These are phyloP conservation scores for Meloidogyne exigua DNA, from an alignment of 1,140 invertebrate species.

Conservation along the genomic window DNA sequence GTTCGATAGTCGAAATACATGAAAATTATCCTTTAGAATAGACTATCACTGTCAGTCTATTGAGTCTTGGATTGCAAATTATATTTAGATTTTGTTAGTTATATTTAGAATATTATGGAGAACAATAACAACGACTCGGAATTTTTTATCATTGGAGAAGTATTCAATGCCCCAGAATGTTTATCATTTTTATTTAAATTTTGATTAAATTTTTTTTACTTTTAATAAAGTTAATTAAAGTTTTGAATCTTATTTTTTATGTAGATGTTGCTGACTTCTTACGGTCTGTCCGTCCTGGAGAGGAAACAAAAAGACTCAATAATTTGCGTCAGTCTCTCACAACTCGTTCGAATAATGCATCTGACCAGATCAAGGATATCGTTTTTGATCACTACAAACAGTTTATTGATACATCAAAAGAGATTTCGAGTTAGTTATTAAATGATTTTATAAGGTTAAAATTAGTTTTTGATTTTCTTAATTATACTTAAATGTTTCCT, in stretches of 20 bases:
- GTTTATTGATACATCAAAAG: slow-evolving; percentile 62
- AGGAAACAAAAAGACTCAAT: slow-evolving; percentile 50
- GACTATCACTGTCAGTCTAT: too few species aligned
- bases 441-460: not conserved
- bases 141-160: slow-evolving; percentile 25
- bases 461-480: too few species aligned
- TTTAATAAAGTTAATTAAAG: not conserved
- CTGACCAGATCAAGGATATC: slow-evolving; percentile 59
- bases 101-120: not conserved
- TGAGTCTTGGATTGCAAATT: too few species aligned
- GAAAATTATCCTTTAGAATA: too few species aligned
- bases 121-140: not conserved
- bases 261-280: slow-evolving; percentile 52
- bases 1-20: not conserved
- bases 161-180: slow-evolving; percentile 50
- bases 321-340: slow-evolving; percentile 47
- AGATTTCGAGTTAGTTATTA: slow-evolving; percentile 54
- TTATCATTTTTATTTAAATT: not conserved
- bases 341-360: slow-evolving; percentile 43
- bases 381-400: slow-evolving; percentile 62
- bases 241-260: slow-evolving; percentile 13
- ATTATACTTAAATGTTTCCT: too few species aligned
- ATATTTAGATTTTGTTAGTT: too few species aligned
- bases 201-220: not conserved
- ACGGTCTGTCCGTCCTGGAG: slow-evolving; percentile 42